Base-by-base conservation (phyloP, 2,113 vertebrate genomes). In the Elephantulus edwardii region DNA sequence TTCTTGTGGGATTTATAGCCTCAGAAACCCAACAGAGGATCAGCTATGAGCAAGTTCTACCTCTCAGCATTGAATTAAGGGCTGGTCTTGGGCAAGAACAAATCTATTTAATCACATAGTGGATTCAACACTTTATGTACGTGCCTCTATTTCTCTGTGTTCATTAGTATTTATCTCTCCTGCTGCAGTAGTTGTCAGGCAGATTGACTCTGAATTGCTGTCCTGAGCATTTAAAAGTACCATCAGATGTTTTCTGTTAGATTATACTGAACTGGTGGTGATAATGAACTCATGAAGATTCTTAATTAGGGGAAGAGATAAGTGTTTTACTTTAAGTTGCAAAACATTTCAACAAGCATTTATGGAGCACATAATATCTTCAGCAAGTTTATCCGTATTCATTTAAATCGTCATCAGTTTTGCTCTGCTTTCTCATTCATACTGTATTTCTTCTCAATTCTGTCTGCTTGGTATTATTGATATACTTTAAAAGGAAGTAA, bases 231-330 rank as follows among this genome's bases (percentile, higher is more conserved):
- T 83, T 64, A 24, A 30, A 72, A 71, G 46, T 86, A 54, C 72
- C 75, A 94, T 50, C 92, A 91, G 71, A 50, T 86, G 30, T 92
- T 95, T 92, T 66, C 38, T 30, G 46, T 94, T 95, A 85, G 92
- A 48, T 76, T 80, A 1, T 50, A 24, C 35, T 84, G 62, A 89
- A 81, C 58, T n/a, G 33, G 46, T 72, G 89, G 50, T 91, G 70
- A 44, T 91, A 88, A 79, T 91, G 89, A 83, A 52, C 33, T 87
- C 10, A 5, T 28, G 22, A 81, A 81, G 38, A 62, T 66, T 75
- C 62, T 82, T 64, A 33, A 20, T 80, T 89, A 87, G 78, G 87
- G 77, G 68, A 82, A 40, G 52, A 62, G 70, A 83, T 77, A 80
- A 83, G 84, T 91, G 80, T 87, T 76, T 77, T 74, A 91, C 62